phyloP scores from a whole-genome alignment of 2,797 vertebrate genomes.

The Oryzias sinensis region DNA sequence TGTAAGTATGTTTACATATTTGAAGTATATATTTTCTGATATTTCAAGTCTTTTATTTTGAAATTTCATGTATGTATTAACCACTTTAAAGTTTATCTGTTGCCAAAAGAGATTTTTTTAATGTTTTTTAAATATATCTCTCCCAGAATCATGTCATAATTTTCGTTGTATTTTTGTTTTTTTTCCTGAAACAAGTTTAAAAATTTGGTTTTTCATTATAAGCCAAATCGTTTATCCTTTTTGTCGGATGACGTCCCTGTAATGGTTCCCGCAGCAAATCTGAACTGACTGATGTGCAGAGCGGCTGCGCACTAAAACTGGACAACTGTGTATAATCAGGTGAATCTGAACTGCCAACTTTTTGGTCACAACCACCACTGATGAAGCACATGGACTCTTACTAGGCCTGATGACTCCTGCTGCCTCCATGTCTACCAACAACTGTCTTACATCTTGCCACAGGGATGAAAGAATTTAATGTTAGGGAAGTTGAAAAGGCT shows the following conservation, averaged over 20 bases:
- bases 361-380: slow-evolving; percentile 36
- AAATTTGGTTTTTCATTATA: not conserved
- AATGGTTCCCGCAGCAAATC: slow-evolving; percentile 63
- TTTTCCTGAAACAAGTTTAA: too few species aligned
- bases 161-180: too few species aligned
- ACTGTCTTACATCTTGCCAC: slow-evolving; percentile 30
- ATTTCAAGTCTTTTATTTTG: too few species aligned
- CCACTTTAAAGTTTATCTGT: too few species aligned
- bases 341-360: slow-evolving; percentile 12
- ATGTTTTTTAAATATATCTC: too few species aligned
- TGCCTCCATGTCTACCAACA: slow-evolving; percentile 32
- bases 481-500: slow-evolving; percentile 32
- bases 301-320: too few species aligned
- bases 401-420: slow-evolving; percentile 36
- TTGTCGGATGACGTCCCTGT: slow-evolving; percentile 57
- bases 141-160: too few species aligned
- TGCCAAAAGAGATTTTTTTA: too few species aligned
- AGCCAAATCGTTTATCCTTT: not conserved
- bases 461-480: slow-evolving; percentile 33
- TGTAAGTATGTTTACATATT: too few species aligned
- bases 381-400: slow-evolving; percentile 45
- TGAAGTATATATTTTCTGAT: too few species aligned
- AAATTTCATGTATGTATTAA: too few species aligned
- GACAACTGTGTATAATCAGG: too few species aligned
- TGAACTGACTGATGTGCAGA: slow-evolving; percentile 70